Evolutionary conservation across 2,113 vertebrate genomes (phyloP).

Genomic region (Crotalus horridus): DNA sequence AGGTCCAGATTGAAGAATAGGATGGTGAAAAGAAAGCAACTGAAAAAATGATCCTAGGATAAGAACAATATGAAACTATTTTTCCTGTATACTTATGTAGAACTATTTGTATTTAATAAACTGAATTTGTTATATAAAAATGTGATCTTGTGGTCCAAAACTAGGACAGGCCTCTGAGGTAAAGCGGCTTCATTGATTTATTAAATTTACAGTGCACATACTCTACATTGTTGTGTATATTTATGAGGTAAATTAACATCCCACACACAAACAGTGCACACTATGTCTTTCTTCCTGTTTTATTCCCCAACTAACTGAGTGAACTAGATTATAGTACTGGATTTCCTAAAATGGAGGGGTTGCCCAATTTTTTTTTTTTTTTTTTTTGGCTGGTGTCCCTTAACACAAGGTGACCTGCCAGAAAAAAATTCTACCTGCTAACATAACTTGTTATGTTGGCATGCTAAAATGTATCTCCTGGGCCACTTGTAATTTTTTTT

Average conservation of each 20-base stretch:
- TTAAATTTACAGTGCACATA: neutral
- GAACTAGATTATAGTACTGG: neutral
- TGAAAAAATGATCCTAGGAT: too few relatives aligned
- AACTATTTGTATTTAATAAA: slow-evolving; percentile 13
- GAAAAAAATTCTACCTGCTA: neutral
- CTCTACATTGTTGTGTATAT: neutral
- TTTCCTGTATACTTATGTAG: neutral
- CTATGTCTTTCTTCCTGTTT: neutral
- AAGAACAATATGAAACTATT: neutral
- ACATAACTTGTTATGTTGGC: neutral
- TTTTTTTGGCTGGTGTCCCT: neutral
- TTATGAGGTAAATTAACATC: neutral
- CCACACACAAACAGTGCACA: neutral
- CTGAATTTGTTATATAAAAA: neutral
- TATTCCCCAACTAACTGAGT: neutral
- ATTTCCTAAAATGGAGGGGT: neutral
- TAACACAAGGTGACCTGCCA: neutral
- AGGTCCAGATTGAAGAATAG: too few relatives aligned
- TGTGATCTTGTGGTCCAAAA: neutral
- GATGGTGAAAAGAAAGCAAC: too few relatives aligned
- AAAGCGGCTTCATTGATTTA: neutral
- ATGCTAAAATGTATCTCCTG: neutral
- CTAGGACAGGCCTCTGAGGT: neutral
- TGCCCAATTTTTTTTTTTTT: too few relatives aligned
- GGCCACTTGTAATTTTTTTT: neutral